Conservation (phyloP, 2,113 vertebrate species). For the Microcebus lehilahytsara region DNA sequence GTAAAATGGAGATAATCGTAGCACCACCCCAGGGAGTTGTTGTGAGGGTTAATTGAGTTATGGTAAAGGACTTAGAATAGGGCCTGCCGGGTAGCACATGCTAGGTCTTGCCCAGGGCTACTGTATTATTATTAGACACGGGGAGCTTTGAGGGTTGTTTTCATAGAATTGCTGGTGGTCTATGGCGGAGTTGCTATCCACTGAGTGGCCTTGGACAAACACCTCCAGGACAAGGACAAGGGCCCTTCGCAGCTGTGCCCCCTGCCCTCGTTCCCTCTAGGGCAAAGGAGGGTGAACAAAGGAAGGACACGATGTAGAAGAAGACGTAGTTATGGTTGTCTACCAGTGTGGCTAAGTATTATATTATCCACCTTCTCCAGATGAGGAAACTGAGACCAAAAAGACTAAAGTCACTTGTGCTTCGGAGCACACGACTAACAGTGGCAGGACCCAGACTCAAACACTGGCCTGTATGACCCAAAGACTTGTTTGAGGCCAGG, state of each 20-base stretch:
- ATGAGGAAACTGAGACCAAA: not conserved
- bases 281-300: not conserved
- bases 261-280: not conserved
- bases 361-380: not conserved
- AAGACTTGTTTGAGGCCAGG: too few relatives aligned
- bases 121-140: not conserved
- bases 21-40: fast-evolving
- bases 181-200: not conserved
- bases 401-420: not conserved
- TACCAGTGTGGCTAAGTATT: too few relatives aligned
- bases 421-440: not conserved
- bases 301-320: fast-evolving
- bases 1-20: not conserved
- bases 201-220: fast-evolving
- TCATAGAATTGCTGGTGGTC: not conserved
- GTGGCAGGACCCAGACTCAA: not conserved
- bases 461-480: not conserved
- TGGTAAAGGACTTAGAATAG: not conserved
- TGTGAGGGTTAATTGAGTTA: not conserved
- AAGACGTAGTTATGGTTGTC: too few relatives aligned
- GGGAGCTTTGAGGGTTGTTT: not conserved
- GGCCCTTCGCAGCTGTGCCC: not conserved
- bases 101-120: not conserved
- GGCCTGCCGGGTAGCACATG: fast-evolving
- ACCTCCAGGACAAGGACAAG: not conserved